Base-by-base conservation (phyloP, 2,888 invertebrate genomes). In the Drosophila siamana region DNA sequence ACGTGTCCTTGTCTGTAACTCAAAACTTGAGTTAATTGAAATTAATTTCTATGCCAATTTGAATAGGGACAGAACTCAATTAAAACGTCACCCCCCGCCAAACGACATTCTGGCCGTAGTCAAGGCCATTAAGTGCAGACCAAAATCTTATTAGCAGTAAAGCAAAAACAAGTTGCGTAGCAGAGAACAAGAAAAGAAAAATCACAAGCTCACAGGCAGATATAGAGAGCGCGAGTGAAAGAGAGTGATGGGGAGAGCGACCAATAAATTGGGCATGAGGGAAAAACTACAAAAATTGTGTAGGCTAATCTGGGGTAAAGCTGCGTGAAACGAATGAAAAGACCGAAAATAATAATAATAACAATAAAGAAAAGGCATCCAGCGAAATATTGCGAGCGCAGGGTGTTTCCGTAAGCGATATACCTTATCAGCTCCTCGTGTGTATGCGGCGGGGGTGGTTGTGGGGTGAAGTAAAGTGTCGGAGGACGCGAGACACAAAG, bases 131-230 rank as follows among this genome's bases (percentile, higher is more conserved):
- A 86, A 64, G 48, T 36, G 60, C 66, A 69, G 74, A 65, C 76
- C 73, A 69, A 88, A 88, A 88, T 84, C 90, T 86, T 89, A 88
- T 90, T 90, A 89, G 90, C 89, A 89, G 89, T 88, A 64, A 90
- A 86, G 78, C 4, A 64, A 61, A 80, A 73, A 69, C 48, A 50
- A 55, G 68, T 56, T 47, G 36, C 26, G 7, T 1, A 26, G 26
- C 26, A 40, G 28, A 38, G 64, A 33, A 38, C 26, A 44, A 33
- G 22, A 30, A 36, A 52, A 22, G 50, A 70, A 60, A 72, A 81
- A 67, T 87, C 85, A 78, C 64, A 63, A 78, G 61, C 30, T 26
- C 38, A 13, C 11, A 16, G 36, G 41, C 24, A 60, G 15, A 40
- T 15, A 36, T 22, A n/a, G n/a, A 22, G 30, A 22, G n/a, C 24